Evolutionary conservation across 2,888 invertebrate species (phyloP).

Genomic region (Catocala nupta): DNA sequence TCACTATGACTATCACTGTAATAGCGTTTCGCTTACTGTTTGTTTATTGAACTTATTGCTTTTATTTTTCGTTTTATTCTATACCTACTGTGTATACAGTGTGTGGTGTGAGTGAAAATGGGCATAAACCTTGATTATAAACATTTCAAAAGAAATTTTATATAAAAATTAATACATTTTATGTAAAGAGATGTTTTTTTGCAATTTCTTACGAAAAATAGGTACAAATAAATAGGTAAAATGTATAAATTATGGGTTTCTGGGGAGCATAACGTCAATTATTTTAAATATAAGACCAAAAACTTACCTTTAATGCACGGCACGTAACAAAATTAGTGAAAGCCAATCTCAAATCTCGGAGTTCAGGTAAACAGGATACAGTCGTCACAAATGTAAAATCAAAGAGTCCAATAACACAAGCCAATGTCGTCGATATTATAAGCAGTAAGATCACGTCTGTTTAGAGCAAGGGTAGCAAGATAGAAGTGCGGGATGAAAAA

Average conservation of each 20-base stretch:
- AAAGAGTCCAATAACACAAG: slow-evolving; percentile 25
- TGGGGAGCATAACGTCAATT: slow-evolving; percentile 9
- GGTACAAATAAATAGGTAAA: slow-evolving; percentile 11
- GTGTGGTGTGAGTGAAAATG: slow-evolving; percentile 3
- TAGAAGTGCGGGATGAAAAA: slow-evolving; percentile 16
- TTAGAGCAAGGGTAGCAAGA: slow-evolving; percentile 13
- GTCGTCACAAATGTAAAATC: slow-evolving; percentile 17
- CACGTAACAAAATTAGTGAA: slow-evolving; percentile 8
- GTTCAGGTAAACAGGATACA: slow-evolving; percentile 19
- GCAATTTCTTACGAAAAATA: slow-evolving; percentile 4
- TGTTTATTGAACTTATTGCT: no score
- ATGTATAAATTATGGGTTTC: slow-evolving; percentile 11
- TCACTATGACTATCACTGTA: no score
- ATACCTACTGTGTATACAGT: background rate
- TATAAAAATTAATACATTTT: slow-evolving; percentile 4
- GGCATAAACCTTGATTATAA: slow-evolving; percentile 8
- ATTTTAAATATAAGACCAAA: slow-evolving; percentile 6
- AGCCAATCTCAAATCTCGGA: slow-evolving; percentile 13
- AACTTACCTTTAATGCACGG: slow-evolving; percentile 11
- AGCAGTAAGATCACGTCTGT: no score
- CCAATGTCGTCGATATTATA: no score
- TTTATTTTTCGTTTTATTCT: slow-evolving; percentile 1
- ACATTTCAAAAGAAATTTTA: slow-evolving; percentile 6
- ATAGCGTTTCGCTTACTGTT: no score
- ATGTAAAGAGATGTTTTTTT: slow-evolving; percentile 1